These are phyloP conservation scores for Alces alces DNA, from an alignment of 2,113 vertebrate species.

Conservation along the genomic window DNA sequence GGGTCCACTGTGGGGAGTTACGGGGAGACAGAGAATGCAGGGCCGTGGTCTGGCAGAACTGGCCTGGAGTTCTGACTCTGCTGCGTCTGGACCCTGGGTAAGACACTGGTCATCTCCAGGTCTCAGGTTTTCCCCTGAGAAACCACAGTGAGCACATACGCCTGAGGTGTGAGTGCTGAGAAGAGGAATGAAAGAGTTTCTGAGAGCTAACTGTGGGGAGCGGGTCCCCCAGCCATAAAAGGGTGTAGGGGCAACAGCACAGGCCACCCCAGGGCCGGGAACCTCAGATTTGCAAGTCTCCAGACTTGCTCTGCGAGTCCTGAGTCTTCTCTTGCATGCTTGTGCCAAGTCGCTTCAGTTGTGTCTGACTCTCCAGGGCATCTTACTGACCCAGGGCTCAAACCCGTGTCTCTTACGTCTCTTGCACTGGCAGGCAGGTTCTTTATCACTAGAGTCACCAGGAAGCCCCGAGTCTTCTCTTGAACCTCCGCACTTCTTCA, in stretches of 20 bases:
- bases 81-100: background rate
- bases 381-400: background rate
- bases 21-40: too few relatives aligned
- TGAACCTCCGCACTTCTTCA: background rate
- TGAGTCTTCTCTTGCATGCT: background rate
- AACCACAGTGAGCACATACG: background rate
- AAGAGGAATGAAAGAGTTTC: accelerated
- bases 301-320: background rate
- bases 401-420: background rate
- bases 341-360: background rate
- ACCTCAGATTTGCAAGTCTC: background rate
- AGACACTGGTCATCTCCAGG: background rate
- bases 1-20: background rate
- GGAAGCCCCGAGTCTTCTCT: background rate
- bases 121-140: background rate
- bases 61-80: background rate
- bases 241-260: accelerated
- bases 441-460: background rate
- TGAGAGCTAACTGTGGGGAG: background rate
- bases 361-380: background rate
- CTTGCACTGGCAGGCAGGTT: background rate
- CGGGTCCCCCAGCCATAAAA: background rate
- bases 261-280: background rate
- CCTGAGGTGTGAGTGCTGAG: background rate
- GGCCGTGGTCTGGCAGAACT: background rate